Base-by-base conservation (phyloP, 2,888 invertebrate genomes). In the Pyrochroa serraticornis region DNA sequence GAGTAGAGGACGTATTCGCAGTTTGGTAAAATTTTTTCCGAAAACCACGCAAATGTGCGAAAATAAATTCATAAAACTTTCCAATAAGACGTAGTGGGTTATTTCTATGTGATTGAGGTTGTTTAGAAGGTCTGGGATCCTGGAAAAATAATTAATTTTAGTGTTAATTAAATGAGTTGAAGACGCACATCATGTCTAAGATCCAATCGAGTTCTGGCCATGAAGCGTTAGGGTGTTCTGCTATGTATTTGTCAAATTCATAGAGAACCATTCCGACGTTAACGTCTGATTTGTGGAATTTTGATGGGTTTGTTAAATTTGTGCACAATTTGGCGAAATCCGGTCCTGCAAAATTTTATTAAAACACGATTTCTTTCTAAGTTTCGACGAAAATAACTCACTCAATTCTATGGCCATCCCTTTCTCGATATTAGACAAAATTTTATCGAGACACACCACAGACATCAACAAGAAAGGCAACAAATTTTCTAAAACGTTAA, bases 131-230 rank as follows among this genome's bases (percentile, higher is more conserved):
- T 83, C 82, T 30, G 85, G 84, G 56, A 88, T 73, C 68, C 87
- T 88, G 71, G 39, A 79, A 43, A 43, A 2, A n/a, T n/a, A 22
- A 22, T 22, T 22, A 22, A n/a, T n/a, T 22, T 22, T 22, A 22
- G 8, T 14, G 5, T 31, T 30, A 12, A 13, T 8, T 36, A 34
- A 7, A 44, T 9, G 34, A 14, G 7, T 35, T 12, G 5, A n/a
- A 37, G 30, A 83, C 85, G 84, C 76, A 89, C 89, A 85, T 80
- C 74, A 83, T 82, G 71, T 82, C 79, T 9, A 84, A 80, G 70
- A 88, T 81, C 89, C 91, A 92, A 54, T 85, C 85, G 60, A 90
- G 80, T 73, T 89, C 87, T 7, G 83, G 75, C 92, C 92, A 93
- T 66, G 85, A 84, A 60, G 85, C 84, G 63, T 85, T 82, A 5